Conservation (phyloP, 2,888 invertebrate genomes). For the Acleris laterana region DNA sequence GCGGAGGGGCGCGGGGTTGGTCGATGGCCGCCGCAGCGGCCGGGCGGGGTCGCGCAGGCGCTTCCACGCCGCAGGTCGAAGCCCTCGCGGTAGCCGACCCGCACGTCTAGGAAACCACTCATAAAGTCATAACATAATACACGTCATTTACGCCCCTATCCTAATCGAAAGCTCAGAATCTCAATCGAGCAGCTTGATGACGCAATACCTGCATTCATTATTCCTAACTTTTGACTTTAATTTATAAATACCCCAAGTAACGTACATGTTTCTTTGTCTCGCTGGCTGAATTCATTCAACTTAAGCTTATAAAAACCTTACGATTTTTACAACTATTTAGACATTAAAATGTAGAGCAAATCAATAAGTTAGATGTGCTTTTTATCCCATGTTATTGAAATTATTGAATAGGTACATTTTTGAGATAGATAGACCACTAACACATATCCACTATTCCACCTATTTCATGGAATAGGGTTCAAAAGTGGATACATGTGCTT, state of each 20-base stretch:
- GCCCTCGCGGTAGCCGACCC: constrained; percentile 80
- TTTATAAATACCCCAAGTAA: too few species aligned
- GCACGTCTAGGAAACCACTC: constrained; percentile 64
- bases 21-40: constrained; percentile 58
- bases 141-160: constrained; percentile 20
- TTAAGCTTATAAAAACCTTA: too few species aligned
- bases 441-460: too few species aligned
- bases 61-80: constrained; percentile 67
- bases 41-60: constrained; percentile 74
- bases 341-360: too few species aligned
- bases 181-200: constrained; percentile 8
- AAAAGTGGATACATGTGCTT: constrained; percentile 1
- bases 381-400: too few species aligned
- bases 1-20: constrained; percentile 53
- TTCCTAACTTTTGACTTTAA: too few species aligned
- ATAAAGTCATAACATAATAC: constrained; percentile 54
- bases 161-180: constrained; percentile 17
- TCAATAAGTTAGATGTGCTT: too few species aligned
- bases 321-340: too few species aligned
- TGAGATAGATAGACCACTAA: too few species aligned
- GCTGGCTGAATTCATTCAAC: too few species aligned
- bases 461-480: neutral
- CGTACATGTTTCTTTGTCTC: too few species aligned
- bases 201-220: neutral
- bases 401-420: too few species aligned